Evolutionary conservation across 2,113 vertebrate species (phyloP), one percentile per base, ranked within the genome.

Genomic region (Electrona antarctica): DNA sequence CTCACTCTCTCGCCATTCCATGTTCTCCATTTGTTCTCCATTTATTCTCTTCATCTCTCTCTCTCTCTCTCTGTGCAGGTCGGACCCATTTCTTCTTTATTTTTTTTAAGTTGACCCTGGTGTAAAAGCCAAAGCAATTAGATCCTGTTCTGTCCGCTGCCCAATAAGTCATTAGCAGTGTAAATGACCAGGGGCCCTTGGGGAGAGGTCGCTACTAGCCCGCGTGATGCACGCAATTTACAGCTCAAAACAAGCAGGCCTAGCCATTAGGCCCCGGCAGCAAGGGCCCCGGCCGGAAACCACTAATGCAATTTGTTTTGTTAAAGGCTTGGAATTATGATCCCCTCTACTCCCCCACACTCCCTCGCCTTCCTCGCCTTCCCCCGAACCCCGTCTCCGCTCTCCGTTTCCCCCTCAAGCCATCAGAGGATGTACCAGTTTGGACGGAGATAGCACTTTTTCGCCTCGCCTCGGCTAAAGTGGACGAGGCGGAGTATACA

Each of bases 91-190:
- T 4, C 33, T 41, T 41, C 33, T 41, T 41, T 41, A 3, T 28
- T 66, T 66, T 54, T 54, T 11, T 71, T 84, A 66, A 63, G 74
- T 64, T 33, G 55, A 73, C 71, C 61, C 60, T 56, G 74, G 77
- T 77, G 65, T 77, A 82, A 82, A 84, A 84, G 81, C 77, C 74
- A 84, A 84, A 80, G 83, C 83, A 88, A 88, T 88, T 88, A 88
- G 80, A 82, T 77, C 33, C 75, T 74, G 3, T 70, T 80, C 73
- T 81, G 70, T 84, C 84, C 75, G 69, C 64, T 82, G 72, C 81
- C 84, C 84, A 50, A 88, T 86, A 86, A 84, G 77, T 86, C 87
- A 83, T 88, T 85, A 85, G 82, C 84, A 83, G 77, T 74, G 74
- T 85, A 88, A 85, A 83, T 88, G 82, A 79, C 72, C 80, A 81